phyloP scores from a whole-genome alignment of 2,113 vertebrate species.

The Varanus komodoensis region DNA sequence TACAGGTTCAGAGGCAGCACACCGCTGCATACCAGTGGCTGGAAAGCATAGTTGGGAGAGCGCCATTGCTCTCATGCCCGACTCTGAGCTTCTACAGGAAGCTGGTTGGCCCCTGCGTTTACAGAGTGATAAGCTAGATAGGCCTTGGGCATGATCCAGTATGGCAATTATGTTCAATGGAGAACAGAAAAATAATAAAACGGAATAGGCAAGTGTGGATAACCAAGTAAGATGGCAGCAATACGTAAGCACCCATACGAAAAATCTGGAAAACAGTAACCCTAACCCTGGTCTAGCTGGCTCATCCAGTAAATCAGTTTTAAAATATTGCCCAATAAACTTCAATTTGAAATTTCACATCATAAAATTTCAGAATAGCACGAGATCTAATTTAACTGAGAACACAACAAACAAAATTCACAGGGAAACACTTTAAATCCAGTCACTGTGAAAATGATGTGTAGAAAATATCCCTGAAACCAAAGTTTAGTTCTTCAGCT shows the following conservation, averaged over 20 bases:
- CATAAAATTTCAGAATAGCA: background rate
- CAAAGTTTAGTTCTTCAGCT: background rate
- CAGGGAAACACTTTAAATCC: background rate
- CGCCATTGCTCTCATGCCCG: too few relatives aligned
- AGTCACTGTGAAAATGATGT: background rate
- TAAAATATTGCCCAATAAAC: background rate
- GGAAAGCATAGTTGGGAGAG: too few relatives aligned
- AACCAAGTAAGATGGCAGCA: background rate
- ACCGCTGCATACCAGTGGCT: too few relatives aligned
- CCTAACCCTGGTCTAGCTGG: too few relatives aligned
- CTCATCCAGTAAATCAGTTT: background rate
- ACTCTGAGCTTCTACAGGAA: too few relatives aligned
- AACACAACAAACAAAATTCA: background rate
- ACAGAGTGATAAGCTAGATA: too few relatives aligned
- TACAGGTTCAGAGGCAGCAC: too few relatives aligned
- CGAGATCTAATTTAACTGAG: background rate
- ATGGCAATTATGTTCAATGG: too few relatives aligned
- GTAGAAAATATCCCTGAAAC: background rate
- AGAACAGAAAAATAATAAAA: background rate
- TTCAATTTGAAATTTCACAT: background rate
- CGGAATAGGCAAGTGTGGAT: background rate
- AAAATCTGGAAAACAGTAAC: background rate
- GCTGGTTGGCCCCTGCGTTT: too few relatives aligned
- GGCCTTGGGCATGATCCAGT: too few relatives aligned
- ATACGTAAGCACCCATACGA: background rate